Evolutionary conservation across 2,113 vertebrate genomes (phyloP), one percentile per base, ranked within the genome.

Genomic region (Danio rerio): DNA sequence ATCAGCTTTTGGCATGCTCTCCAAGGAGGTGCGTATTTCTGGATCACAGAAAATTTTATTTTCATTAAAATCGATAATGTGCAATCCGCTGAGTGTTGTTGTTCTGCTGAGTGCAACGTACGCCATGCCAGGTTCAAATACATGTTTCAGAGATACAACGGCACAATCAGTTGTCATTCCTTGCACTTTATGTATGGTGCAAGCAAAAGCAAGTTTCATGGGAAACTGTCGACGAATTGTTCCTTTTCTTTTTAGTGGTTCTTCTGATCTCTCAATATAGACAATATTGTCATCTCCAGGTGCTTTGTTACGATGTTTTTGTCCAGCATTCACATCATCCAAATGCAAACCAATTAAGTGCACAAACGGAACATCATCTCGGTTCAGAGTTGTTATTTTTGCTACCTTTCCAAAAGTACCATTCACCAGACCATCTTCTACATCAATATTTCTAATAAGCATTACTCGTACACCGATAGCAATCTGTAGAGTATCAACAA

Each of bases 101-200:
- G 66, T 82, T 80, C 83, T 74, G 55, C 83, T 84, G n/a, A 85
- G 76, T 42, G 85, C 81, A 56, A 83, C 78, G 31, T 63, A 63
- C 31, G 61, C 85, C 82, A 84, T 84, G 18, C 86, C 86, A 42
- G 63, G 42, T 83, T 85, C 81, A 49, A 87, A 85, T 7, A 78
- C 55, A 5, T 21, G n/a, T 6, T 84, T 78, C 7, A 84, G 55
- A 15, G 61, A 84, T 20, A 83, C 71, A 10, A 80, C 80, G 4
- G 80, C 83, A 63, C 69, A 13, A 13, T 68, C 9, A 6, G 75
- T 82, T 8, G 80, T 87, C 78, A 85, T 83, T 11, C 81, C 84
- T 78, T 87, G 81, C 4, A 85, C 81, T 56, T 87, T 87, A 31
- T 87, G 86, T 15, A 49, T 31, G 20, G 81, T 85, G 55, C 80